Conservation (phyloP, 2,113 vertebrate genomes). For the Vulpes ferrilata region DNA sequence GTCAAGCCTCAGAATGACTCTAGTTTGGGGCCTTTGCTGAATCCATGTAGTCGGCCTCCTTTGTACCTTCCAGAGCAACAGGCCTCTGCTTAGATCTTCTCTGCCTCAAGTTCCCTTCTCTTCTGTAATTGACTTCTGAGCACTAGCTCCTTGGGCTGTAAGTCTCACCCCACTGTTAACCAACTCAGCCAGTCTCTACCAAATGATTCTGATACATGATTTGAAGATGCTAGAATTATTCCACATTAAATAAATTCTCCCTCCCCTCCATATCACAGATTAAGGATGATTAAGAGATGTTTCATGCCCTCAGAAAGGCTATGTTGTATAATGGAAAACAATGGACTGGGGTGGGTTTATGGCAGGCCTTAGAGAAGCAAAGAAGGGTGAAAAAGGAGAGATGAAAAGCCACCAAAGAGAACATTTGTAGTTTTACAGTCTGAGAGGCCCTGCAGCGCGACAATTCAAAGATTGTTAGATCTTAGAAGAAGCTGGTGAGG, state of each 20-base stretch:
- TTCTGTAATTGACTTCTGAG: not conserved
- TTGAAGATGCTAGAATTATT: not conserved
- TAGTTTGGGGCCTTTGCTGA: not conserved
- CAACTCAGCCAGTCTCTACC: not conserved
- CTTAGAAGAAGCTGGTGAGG: not conserved
- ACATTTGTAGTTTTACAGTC: not conserved
- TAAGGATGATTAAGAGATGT: not conserved
- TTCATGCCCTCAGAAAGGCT: not conserved
- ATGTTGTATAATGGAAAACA: not conserved
- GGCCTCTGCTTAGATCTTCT: not conserved
- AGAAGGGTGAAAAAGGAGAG: not conserved
- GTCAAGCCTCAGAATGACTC: not conserved
- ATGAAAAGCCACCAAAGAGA: not conserved
- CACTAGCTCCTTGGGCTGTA: not conserved
- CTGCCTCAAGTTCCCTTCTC: not conserved
- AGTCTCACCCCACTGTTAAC: not conserved
- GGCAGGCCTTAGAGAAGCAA: not conserved
- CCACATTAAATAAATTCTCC: not conserved
- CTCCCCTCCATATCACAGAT: not conserved
- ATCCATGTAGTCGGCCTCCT: not conserved
- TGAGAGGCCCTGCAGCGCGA: not conserved
- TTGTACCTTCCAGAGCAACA: not conserved
- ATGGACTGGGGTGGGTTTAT: not conserved
- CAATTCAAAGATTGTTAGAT: not conserved
- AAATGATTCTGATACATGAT: not conserved